Base-by-base conservation (phyloP, 2,888 invertebrate genomes). In the Orthosia gothica region DNA sequence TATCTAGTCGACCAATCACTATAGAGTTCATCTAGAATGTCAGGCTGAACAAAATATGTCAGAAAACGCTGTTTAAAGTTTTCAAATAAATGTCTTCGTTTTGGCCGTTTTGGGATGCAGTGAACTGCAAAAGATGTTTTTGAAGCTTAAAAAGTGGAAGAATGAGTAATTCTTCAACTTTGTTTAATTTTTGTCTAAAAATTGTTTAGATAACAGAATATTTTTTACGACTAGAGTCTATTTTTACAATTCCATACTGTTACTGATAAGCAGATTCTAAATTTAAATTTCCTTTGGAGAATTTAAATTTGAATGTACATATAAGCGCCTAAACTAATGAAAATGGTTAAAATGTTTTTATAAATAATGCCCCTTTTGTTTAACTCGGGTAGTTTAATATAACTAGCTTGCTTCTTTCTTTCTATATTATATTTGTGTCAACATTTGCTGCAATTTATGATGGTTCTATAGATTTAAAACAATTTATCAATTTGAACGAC, bases 1-100 rank as follows among this genome's bases (percentile, higher is more conserved):
- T 49, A 18, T 45, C 12, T 18, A 49, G 52, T 54, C 5, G 40
- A 68, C 62, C 63, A 71, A 69, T 85, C 55, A 75, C 61, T 77
- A 66, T 69, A 50, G 16, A 70, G 74, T 74, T 70, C 23, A 58
- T 59, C 70, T 75, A 32, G 52, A 63, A 70, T 54, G 50, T 59
- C 63, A 3, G 26, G 4, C 26, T 66, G 52, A 61, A 16, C 11
- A 61, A 20, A 69, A 73, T 64, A 65, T 49, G 26, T 50, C 18
- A 7, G 7, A 45, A 18, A 23, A 45, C 18, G 59, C 13, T 55
- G 13, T 52, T 63, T 45, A 18, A 67, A 78, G n/a, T 67, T 80
- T 80, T 45, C 5, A 45, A 67, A 58, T 67, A 45, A 47, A 20
- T 45, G 54, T 50, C 45, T 68, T 18, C n/a, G 3, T 45, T n/a